Evolutionary conservation across 2,797 vertebrate genomes (phyloP).

Genomic region (Cheirogaleus major): DNA sequence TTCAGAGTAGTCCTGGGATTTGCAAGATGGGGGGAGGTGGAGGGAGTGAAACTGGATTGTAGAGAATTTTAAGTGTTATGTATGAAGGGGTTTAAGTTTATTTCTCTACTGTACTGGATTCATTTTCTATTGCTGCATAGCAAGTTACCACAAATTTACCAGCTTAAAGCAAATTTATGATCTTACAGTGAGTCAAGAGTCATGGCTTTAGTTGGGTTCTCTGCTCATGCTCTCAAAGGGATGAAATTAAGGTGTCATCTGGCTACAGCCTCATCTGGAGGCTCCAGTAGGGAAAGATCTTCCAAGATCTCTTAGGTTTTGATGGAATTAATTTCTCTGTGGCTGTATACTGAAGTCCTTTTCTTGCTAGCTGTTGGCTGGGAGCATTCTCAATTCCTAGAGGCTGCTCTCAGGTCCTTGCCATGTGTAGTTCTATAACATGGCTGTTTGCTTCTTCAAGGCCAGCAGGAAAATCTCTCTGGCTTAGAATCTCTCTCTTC

Average conservation of each 20-base stretch:
- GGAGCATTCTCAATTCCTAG: not conserved
- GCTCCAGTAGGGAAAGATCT: not conserved
- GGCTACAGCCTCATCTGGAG: not conserved
- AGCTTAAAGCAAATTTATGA: not conserved
- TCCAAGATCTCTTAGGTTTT: not conserved
- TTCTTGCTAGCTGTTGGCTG: not conserved
- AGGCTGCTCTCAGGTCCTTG: not conserved
- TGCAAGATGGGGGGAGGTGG: not conserved
- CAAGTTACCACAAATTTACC: not conserved
- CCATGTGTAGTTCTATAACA: not conserved
- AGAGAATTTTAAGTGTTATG: not conserved
- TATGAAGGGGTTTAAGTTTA: not conserved
- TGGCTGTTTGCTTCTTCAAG: not conserved
- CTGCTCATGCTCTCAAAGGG: not conserved
- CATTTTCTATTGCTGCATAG: not conserved
- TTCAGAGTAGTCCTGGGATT: not conserved
- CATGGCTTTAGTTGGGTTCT: not conserved
- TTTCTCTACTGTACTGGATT: not conserved
- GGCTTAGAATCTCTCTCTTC: not conserved
- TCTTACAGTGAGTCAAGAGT: not conserved
- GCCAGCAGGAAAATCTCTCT: not conserved
- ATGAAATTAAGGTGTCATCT: not conserved
- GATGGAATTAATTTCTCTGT: not conserved
- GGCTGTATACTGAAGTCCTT: not conserved
- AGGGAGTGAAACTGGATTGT: not conserved